phyloP scores from a whole-genome alignment of 2,797 vertebrate species.

The Spinus olivaceus region DNA sequence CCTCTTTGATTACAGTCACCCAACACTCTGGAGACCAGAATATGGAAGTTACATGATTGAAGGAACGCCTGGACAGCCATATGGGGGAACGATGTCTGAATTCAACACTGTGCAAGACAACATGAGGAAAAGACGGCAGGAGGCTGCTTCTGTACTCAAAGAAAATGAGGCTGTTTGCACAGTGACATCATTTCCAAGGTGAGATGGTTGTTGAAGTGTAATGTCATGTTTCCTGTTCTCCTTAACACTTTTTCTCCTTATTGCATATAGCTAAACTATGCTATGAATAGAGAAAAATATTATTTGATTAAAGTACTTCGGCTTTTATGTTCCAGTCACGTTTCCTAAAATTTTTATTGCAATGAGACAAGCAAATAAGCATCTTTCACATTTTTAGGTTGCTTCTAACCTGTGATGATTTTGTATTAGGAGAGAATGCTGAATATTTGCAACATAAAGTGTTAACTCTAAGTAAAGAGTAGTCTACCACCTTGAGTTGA shows the following conservation, averaged over 20 bases:
- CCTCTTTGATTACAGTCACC: slow-evolving; percentile 80
- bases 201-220: background rate
- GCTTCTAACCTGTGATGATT: background rate
- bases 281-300: background rate
- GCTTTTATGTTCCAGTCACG: accelerated
- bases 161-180: slow-evolving; percentile 88
- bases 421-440: background rate
- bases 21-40: slow-evolving; percentile 97
- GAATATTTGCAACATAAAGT: background rate
- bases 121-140: slow-evolving; percentile 91
- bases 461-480: background rate
- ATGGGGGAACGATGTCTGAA: slow-evolving; percentile 97
- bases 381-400: background rate
- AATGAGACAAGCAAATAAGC: background rate
- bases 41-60: slow-evolving; percentile 99
- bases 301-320: background rate
- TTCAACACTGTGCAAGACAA: slow-evolving; percentile 98
- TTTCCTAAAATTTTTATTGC: background rate
- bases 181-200: slow-evolving; percentile 96
- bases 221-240: background rate
- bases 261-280: background rate
- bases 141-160: slow-evolving; percentile 87
- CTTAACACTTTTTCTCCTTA: background rate
- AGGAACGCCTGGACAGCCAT: slow-evolving; percentile 95
- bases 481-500: background rate